Evolutionary conservation across 2,888 invertebrate genomes (phyloP), one percentile per base, ranked within the genome.

Genomic region (Malacosoma neustria): DNA sequence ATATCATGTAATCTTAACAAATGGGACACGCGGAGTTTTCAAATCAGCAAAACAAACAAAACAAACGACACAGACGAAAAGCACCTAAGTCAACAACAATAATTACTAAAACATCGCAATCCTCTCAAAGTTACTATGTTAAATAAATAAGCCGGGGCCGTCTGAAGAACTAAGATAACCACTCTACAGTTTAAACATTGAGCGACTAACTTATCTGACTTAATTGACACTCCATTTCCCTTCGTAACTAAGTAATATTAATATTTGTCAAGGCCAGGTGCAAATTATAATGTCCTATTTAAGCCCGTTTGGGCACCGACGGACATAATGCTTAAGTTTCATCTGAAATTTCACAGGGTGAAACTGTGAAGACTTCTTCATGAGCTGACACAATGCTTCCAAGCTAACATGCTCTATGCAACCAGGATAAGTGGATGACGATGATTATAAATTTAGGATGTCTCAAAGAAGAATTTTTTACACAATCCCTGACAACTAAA

Each of bases 141-240:
- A 56, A 64, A 64, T 69, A 71, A 72, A 72, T 67, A 68, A 67
- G 57, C 57, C 46, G 44, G 43, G 43, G 48, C 49, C 61, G 63
- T 61, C 75, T 76, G 75, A 73, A 72, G 72, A 68, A 71, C 66
- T 71, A 64, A 69, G 74, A 75, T 74, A 74, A 71, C 72, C 68
- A 49, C 45, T 50, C 50, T 43, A 40, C 40, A 45, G 51, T 48
- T 54, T 51, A 51, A 47, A 41, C 39, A 49, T 54, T 55, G 47
- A 56, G 59, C 56, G 63, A 51, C 60, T 60, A 66, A 67, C 61
- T 63, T 57, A 65, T 61, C 46, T 48, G 45, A 49, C 57, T 64
- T 69, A 68, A 71, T 69, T 66, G 68, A 63, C 59, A 62, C 42
- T 39, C 49, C 49, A 45, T 42, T 36, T 45, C 43, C 44, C 46